These are phyloP conservation scores for Slavum lentiscoides DNA, from an alignment of 2,888 invertebrate species.

Conservation along the genomic window DNA sequence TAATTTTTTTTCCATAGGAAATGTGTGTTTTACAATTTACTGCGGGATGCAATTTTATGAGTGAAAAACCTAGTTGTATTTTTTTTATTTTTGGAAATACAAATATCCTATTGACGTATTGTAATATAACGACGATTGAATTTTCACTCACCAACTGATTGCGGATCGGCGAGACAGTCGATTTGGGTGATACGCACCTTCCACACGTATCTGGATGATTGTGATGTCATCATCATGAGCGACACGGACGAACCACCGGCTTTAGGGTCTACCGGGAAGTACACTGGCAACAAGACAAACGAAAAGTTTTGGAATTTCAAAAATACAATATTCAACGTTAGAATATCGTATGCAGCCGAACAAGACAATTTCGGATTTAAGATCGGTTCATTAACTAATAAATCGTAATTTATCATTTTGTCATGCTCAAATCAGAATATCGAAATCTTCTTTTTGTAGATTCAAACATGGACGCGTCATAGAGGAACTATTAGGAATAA, in stretches of 20 bases:
- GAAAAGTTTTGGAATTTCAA: not conserved
- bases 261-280: conserved; percentile 52
- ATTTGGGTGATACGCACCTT: conserved; percentile 54
- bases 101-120: no score
- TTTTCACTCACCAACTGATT: conserved; percentile 51
- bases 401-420: no score
- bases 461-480: not conserved
- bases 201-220: conserved; percentile 48
- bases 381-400: not conserved
- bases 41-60: no score
- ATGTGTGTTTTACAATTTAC: no score
- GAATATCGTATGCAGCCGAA: not conserved
- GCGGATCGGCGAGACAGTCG: conserved; percentile 48
- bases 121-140: not conserved
- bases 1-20: no score
- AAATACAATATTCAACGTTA: not conserved
- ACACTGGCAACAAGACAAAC: conserved; percentile 27
- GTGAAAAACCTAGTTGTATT: no score
- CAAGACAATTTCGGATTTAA: not conserved
- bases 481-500: not conserved
- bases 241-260: conserved; percentile 52
- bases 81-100: no score
- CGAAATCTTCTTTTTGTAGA: not conserved
- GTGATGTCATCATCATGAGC: conserved; percentile 54
- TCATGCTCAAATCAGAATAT: no score